Evolutionary conservation across 2,888 invertebrate species (phyloP), one percentile per base, ranked within the genome.

Genomic region (Octonoba sinensis): DNA sequence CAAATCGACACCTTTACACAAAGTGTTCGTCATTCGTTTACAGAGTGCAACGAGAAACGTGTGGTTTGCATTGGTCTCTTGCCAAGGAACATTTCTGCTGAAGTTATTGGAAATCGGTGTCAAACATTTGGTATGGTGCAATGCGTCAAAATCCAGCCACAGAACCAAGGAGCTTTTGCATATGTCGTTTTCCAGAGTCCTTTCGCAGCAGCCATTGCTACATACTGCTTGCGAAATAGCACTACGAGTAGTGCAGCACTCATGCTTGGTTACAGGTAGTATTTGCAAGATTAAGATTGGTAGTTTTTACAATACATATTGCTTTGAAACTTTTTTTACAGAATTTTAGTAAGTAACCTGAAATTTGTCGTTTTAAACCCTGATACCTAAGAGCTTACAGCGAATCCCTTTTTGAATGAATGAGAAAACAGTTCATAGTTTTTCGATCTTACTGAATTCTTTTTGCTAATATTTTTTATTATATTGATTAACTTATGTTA

Each of bases 151-250:
- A 60, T 81, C 0, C 79, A 81, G 20, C 67, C 66, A 6, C 79
- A 81, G 24, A 73, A 81, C 0, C 79, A 81, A 22, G 79, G 67
- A 15, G 79, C 79, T 0, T 81, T 73, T 57, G 79, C 72, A 0
- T 81, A 69, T 11, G 79, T 81, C 0, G 73, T 74, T 11, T 81
- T 81, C 24, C 62, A 56, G 3, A 62, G 67, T 0, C 60, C 69
- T 1, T 54, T 81, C 1, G 60, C 79, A 8, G 79, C 79, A n/a
- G 79, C 79, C 8, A 69, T 81, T 6, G 79, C 79, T 12, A 81
- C 73, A n/a, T 81, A 73, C 27, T 69, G 73, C 27, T 47, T 81
- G 0, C 60, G 79, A 2, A 81, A 81, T 20, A 73, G 73, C 13
- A 56, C 73, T 3, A 62, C 56, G 20, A 81, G 73, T 51, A 81